Evolutionary conservation across 2,797 vertebrate genomes (phyloP), one percentile per base, ranked within the genome.

Genomic region (Mallotus villosus): DNA sequence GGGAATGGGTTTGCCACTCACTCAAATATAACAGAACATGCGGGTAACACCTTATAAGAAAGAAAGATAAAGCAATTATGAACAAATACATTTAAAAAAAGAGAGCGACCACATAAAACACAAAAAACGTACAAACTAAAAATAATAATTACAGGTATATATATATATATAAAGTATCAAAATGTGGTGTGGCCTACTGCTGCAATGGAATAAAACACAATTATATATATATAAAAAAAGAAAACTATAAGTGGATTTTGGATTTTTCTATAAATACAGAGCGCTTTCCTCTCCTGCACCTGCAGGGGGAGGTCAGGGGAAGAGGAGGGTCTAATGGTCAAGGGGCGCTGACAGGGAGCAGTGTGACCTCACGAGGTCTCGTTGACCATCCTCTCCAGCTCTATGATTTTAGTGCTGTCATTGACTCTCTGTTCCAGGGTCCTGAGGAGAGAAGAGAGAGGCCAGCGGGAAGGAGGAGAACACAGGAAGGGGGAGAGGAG

Each of bases 311-410:
- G 12, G 80, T 57, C 64, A 69, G 73, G 24, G 64, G 24, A 25
- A 53, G 72, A 41, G 71, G 62, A 59, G 73, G 61, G 69, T 68
- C 57, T 58, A 62, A 3, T 5, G 60, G 5, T 73, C 59, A 11
- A 25, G 61, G n/a, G 81, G 66, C 65, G 68, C 73, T 22, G 72
- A 41, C 22, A 55, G 76, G 69, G 73, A 73, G 78, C 69, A 63
- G 74, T 57, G 37, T 22, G 67, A 82, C 80, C 90, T 95, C 93
- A 98, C 80, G 95, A 97, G 25, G 96, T 98, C 87, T 98, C 93
- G 51, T 98, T 98, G 84, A 96, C 95, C 79, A 92, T 94, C 82
- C 94, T 93, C 62, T 98, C 96, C 86, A 98, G 91, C 85, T 96
- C 93, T 71, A 98, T 90, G 61, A 98, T 93, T 89, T 97, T 95